A percentile compares a stretch with the other conserved stretches of the same genome.
Conservation (phyloP, 2,797 vertebrate species). For the Notolabrus celidotus region DNA sequence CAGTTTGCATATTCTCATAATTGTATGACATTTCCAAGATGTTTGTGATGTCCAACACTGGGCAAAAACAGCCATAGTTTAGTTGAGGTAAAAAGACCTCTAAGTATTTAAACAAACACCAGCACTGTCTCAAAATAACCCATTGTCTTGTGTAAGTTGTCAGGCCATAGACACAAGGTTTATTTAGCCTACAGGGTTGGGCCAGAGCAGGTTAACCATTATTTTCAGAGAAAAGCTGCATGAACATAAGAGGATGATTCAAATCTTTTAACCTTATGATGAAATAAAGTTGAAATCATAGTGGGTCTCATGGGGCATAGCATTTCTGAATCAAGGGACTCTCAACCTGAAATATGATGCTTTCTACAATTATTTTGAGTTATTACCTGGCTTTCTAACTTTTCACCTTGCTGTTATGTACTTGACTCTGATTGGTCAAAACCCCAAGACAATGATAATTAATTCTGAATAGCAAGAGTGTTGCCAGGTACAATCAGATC, state of each 20-base stretch:
- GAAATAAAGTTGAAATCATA: slow-evolving; percentile 18
- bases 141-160: slow-evolving; percentile 1
- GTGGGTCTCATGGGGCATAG: not conserved
- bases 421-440: too few species aligned
- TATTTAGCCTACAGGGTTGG: not conserved
- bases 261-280: slow-evolving; percentile 11
- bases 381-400: too few species aligned
- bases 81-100: too few species aligned
- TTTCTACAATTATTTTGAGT: too few species aligned
- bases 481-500: too few species aligned
- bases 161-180: not conserved
- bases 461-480: too few species aligned
- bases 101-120: too few species aligned
- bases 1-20: not conserved
- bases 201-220: too few species aligned
- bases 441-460: too few species aligned
- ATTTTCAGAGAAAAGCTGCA: slow-evolving; percentile 3
- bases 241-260: not conserved
- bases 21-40: not conserved
- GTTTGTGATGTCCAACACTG: not conserved
- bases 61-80: too few species aligned
- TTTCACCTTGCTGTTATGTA: too few species aligned
- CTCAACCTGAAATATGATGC: not conserved
- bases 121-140: not conserved
- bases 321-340: not conserved